Base-by-base conservation (phyloP, 2,113 vertebrate genomes). In the Ibidorhyncha struthersii region DNA sequence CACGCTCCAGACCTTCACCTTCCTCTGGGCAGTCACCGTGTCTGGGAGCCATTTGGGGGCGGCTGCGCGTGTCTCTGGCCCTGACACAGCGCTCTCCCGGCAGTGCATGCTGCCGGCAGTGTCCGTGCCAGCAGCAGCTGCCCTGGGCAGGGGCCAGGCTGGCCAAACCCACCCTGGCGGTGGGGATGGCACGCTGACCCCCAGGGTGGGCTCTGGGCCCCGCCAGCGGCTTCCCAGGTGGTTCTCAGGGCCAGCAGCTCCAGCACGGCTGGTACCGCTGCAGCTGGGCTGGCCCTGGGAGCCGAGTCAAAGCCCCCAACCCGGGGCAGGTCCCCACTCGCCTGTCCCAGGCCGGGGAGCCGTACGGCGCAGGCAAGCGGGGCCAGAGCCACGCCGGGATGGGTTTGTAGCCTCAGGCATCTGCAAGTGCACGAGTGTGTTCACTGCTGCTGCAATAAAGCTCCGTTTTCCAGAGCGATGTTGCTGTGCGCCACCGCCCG, bases 341-440 rank as follows among this genome's bases (percentile, higher is more conserved):
- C 20, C 74, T 5, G 6, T 6, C 53, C 40, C 1, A 9, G 23
- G 53, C 40, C 5, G 8, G 26, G 43, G 25, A 38, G 34, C 55
- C 15, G 13, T 26, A 8, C 2, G 12, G 38, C 0, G 2, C 22
- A 19, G 52, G 29, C 2, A 4, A 55, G 29, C 5, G 7, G 18
- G 32, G 43, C 11, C 38, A 30, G 32, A 12, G 38, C 49, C 6
- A 12, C 26, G 58, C 55, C 12, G 3, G 26, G 38, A 4, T 10
- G 18, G 10, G 30, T 19, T 25, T 38, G 53, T 15, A 40, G 45
- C 45, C 29, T n/a, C 45, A 13, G 29, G 32, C 2, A 5, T 32
- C 32, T 25, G 27, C 2, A 2, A 20, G 30, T 2, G 10, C 34
- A 3, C 2, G 1, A 9, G n/a, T 4, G 41, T 2, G 5, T 45